Evolutionary conservation across 1,140 invertebrate species (phyloP).

Genomic region (Reticulitermes speratus): DNA sequence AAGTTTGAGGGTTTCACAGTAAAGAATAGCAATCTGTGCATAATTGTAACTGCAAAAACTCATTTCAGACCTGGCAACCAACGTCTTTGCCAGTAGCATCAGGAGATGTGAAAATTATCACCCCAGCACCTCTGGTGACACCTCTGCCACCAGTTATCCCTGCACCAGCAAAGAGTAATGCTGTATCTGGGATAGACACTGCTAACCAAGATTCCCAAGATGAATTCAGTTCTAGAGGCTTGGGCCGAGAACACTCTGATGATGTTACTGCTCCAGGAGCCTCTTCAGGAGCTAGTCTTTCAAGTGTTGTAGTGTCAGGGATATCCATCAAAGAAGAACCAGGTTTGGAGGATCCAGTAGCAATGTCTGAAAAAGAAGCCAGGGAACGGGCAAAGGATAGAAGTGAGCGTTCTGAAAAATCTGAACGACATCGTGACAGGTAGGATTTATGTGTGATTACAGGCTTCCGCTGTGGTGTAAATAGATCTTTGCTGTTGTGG

Average conservation of each 20-base stretch:
- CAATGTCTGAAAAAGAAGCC: slow-evolving; percentile 5
- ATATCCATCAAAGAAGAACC: neutral
- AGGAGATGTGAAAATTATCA: slow-evolving; percentile 62
- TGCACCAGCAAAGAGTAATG: slow-evolving; percentile 42
- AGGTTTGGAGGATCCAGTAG: neutral
- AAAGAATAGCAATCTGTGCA: too few relatives aligned
- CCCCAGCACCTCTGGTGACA: slow-evolving; percentile 51
- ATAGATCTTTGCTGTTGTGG: too few relatives aligned
- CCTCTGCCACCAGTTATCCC: slow-evolving; percentile 45
- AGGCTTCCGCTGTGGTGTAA: too few relatives aligned
- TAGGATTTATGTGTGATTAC: neutral
- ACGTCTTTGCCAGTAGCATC: slow-evolving; percentile 55
- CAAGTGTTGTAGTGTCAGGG: slow-evolving; percentile 20
- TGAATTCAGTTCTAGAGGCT: slow-evolving; percentile 40
- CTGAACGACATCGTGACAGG: slow-evolving; percentile 23
- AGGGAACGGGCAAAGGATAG: slow-evolving; percentile 3
- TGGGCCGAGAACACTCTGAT: slow-evolving; percentile 36
- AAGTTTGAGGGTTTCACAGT: too few relatives aligned
- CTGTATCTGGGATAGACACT: slow-evolving; percentile 43
- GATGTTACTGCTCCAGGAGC: slow-evolving; percentile 44
- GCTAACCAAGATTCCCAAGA: slow-evolving; percentile 36
- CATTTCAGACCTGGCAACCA: slow-evolving; percentile 38
- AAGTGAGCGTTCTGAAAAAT: slow-evolving; percentile 21
- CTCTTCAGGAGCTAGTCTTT: slow-evolving; percentile 44
- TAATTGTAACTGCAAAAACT: neutral